Percentiles rank a stretch among this genome's conserved stretches.
phyloP scores from a whole-genome alignment of 1,140 invertebrate genomes.

The Lutraria rhynchaena region DNA sequence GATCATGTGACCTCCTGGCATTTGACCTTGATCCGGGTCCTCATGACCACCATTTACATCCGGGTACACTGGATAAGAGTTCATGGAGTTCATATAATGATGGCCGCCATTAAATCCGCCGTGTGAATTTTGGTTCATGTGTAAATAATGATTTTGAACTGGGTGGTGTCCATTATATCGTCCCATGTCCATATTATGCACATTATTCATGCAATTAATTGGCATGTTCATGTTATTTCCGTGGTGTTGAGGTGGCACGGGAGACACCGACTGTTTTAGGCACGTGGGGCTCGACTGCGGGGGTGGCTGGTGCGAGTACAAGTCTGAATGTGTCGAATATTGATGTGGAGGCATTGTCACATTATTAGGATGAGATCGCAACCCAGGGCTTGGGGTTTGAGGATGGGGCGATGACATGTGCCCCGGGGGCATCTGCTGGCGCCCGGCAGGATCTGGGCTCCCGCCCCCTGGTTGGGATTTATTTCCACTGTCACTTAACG shows the following conservation, averaged over 20 bases:
- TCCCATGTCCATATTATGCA: conserved; percentile 53
- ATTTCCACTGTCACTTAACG: conserved; percentile 66
- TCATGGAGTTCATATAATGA: conserved; percentile 61
- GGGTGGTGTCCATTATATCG: conserved; percentile 72
- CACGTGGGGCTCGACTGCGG: conserved; percentile 63
- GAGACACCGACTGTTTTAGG: conserved; percentile 63
- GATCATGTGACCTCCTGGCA: conserved; percentile 51
- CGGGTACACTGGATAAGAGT: conserved; percentile 59
- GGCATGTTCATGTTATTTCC: conserved; percentile 53
- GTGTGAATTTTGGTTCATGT: conserved; percentile 50
- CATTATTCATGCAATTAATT: conserved; percentile 50
- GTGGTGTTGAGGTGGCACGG: conserved; percentile 36
- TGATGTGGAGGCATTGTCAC: conserved; percentile 45
- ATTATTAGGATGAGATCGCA: conserved; percentile 56
- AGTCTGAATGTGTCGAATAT: conserved; percentile 26
- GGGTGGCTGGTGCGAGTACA: conserved; percentile 55
- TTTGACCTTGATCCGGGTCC: conserved; percentile 54
- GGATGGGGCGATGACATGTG: conserved; percentile 46
- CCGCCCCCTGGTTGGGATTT: conserved; percentile 56
- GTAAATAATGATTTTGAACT: conserved; percentile 56
- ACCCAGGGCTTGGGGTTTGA: conserved; percentile 60
- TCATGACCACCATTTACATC: conserved; percentile 56
- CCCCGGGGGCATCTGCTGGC: conserved; percentile 44
- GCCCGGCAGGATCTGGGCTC: conserved; percentile 43
- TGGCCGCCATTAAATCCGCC: conserved; percentile 8